Base-by-base conservation (phyloP, 2,797 vertebrate species). In the Siniperca obscura region DNA sequence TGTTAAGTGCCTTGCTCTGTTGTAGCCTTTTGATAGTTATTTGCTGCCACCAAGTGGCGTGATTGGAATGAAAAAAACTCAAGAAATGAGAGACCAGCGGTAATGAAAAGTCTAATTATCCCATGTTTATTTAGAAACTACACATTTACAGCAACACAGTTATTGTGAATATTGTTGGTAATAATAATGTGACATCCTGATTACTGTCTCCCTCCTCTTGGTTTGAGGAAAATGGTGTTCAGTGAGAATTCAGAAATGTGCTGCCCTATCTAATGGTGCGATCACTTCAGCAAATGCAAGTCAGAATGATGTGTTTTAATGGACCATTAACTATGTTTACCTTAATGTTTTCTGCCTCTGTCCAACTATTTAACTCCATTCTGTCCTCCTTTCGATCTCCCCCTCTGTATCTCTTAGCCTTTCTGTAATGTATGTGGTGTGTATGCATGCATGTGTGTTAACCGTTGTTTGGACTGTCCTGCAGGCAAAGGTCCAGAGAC, bases 401-500 rank as follows among this genome's bases (percentile, higher is more conserved):
- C 11, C 11, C 38, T 57, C 46, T 40, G 72, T 85, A 3, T 78
- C 69, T 86, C 78, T 88, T 50, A 87, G 53, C 34, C 64, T 90
- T 72, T 90, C 73, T 91, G 60, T 65, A 62, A 53, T 89, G 69
- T 82, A 1, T 79, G 64, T 81, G 61, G 27, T 50, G 60, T 82
- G 60, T 78, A 7, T 74, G 72, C 25, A 59, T 87, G 86, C 76
- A 13, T 85, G 84, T 84, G 68, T 91, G 87, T 95, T 96, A 95
- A 96, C 91, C 84, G 4, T 14, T 96, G 93, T 98, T 96, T 98
- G 97, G 97, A 96, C 97, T 98, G 95, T 99, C 92, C 97, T 96
- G 94, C 98, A 99, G 98, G 98, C 96, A 99, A 99, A 96, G 98
- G 98, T 93, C 98, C 98, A 92, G 98, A 99, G 95, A 99, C 97